These are phyloP conservation scores for Antheraea assamensis DNA, from an alignment of 2,888 invertebrate genomes.

Conservation along the genomic window DNA sequence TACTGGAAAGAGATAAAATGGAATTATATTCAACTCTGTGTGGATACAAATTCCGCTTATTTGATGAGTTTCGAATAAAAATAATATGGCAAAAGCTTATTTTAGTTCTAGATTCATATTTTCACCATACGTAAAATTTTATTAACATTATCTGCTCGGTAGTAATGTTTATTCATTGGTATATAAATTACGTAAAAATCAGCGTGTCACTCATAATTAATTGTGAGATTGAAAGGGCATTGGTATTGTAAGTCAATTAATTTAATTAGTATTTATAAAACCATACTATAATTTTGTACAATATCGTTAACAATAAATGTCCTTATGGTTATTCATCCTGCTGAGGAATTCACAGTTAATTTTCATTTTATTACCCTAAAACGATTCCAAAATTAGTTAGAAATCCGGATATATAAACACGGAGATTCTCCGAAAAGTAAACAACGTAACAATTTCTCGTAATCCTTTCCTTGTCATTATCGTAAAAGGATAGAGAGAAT, in stretches of 20 bases:
- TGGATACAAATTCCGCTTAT: slow-evolving; percentile 58
- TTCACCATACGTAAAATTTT: slow-evolving; percentile 23
- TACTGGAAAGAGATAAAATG: slow-evolving; percentile 49
- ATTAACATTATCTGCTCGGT: background rate
- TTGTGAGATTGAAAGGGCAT: too few species aligned
- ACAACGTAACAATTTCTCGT: slow-evolving; percentile 60
- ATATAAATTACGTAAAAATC: too few species aligned
- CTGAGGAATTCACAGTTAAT: slow-evolving; percentile 19
- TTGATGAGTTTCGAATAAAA: slow-evolving; percentile 58
- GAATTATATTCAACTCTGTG: slow-evolving; percentile 57
- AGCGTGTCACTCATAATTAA: too few species aligned
- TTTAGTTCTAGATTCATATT: slow-evolving; percentile 47
- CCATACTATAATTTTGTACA: background rate
- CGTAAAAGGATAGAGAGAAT: slow-evolving; percentile 57
- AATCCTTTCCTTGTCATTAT: slow-evolving; percentile 64
- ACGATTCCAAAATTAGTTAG: slow-evolving; percentile 45
- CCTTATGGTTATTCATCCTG: background rate
- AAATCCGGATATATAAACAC: slow-evolving; percentile 44
- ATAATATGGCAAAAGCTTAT: slow-evolving; percentile 37
- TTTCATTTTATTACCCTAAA: slow-evolving; percentile 38
- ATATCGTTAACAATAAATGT: background rate
- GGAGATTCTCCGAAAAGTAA: slow-evolving; percentile 52
- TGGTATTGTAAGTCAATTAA: too few species aligned
- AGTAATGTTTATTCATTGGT: background rate
- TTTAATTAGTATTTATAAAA: background rate